Base-by-base conservation (phyloP, 2,797 vertebrate species). In the Paramormyrops hopkinsi region DNA sequence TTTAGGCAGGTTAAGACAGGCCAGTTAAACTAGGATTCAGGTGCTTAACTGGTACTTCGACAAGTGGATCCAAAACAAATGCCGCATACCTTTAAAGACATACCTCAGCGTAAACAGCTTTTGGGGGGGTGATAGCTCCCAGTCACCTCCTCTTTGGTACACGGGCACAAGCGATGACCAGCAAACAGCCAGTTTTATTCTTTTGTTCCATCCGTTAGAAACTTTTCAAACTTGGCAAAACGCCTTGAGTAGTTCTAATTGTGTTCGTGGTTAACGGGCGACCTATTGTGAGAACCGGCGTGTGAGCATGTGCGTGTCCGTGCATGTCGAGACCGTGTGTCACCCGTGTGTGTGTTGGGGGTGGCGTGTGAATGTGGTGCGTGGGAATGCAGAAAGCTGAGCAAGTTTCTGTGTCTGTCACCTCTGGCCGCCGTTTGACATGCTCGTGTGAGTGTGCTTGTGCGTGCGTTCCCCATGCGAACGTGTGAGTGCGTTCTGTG, bases 51-150 rank as follows among this genome's bases (percentile, higher is more conserved):
- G 92, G 91, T 93, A 91, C 91, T 92, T 94, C 89, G 91, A 88
- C 88, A 90, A 91, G 91, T 87, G 88, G 65, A 76, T 51, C 90
- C 88, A 90, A 92, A 90, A 91, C 88, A 62, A 88, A 90, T 62
- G 84, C 82, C 90, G 91, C 90, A 90, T 91, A 91, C 88, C 92
- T 92, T 92, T 91, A 37, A 85, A 91, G 92, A 86, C 91, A 88
- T 91, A 94, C 93, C 92, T 92, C 90, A 33, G 37, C 37, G 91
- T 89, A 89, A 92, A 88, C 44, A 4, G 76, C 90, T 92, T 91
- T 90, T 91, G 86, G 92, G 91, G 19, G 54, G 54, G 88, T 87
- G 93, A 94, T 92, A 90, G 89, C 91, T 94, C 93, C 93, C 91
- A 88, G 48, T 90, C 3, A 87, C 46, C 88, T 83, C 89, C 2